Evolutionary conservation across 2,113 vertebrate species (phyloP).

Genomic region (Emydocephalus ijimae): DNA sequence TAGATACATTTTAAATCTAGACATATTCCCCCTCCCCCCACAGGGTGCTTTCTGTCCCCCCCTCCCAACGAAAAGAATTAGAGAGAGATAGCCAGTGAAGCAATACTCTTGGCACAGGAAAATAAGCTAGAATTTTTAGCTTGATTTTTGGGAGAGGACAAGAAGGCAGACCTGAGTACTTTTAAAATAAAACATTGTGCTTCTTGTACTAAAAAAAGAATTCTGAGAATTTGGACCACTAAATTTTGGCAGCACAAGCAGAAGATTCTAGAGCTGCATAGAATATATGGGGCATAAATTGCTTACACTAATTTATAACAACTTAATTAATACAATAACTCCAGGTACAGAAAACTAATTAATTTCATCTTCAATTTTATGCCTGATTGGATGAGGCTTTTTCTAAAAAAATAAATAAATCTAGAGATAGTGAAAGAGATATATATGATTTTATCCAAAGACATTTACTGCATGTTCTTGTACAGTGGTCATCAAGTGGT

Average conservation of each 20-base stretch:
- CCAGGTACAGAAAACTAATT: not conserved
- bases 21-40: not conserved
- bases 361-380: not conserved
- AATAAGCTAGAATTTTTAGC: not conserved
- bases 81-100: not conserved
- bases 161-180: not conserved
- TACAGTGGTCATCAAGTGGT: not conserved
- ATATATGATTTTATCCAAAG: not conserved
- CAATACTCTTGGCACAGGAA: not conserved
- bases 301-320: not conserved
- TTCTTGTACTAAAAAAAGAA: not conserved
- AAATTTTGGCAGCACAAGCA: not conserved
- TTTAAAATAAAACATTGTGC: not conserved
- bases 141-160: not conserved
- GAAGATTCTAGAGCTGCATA: not conserved
- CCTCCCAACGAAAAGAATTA: not conserved
- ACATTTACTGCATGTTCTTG: not conserved
- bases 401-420: not conserved
- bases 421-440: not conserved
- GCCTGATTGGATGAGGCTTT: not conserved
- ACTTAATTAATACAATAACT: not conserved
- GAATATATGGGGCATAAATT: not conserved
- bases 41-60: not conserved
- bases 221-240: not conserved
- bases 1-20: not conserved